Evolutionary conservation across 2,797 vertebrate genomes (phyloP).

Genomic region (Anguilla marmorata): DNA sequence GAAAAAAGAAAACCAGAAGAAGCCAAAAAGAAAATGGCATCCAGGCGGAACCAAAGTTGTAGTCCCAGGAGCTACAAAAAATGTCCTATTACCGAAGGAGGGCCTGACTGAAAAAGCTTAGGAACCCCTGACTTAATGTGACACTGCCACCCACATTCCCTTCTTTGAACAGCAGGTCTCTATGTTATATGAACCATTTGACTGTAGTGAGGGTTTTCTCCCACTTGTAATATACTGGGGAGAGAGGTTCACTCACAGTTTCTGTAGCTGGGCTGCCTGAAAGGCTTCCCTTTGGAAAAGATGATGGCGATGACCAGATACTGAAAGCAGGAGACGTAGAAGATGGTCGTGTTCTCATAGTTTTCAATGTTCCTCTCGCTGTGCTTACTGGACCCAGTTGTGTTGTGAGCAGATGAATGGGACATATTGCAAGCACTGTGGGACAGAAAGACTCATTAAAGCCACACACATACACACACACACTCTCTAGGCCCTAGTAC

Average conservation of each 20-base stretch:
- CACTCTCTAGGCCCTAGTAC: not conserved
- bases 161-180: too few species aligned
- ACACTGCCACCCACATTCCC: not conserved
- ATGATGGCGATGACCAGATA: conserved; percentile 94
- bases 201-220: not conserved
- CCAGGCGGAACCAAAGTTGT: too few species aligned
- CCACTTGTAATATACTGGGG: not conserved
- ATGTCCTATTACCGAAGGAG: too few species aligned
- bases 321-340: conserved; percentile 95
- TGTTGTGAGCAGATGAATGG: conserved; percentile 60
- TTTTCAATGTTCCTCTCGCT: conserved; percentile 76
- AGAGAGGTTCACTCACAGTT: conserved; percentile 78
- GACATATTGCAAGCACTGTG: conserved; percentile 78
- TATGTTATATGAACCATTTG: not conserved
- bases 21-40: too few species aligned
- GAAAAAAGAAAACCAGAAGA: too few species aligned
- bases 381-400: conserved; percentile 73
- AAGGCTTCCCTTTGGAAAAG: conserved; percentile 98
- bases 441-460: not conserved
- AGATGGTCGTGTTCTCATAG: conserved; percentile 94
- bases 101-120: too few species aligned
- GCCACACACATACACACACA: not conserved
- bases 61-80: too few species aligned
- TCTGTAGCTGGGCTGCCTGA: conserved; percentile 94
- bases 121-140: not conserved